Conservation (phyloP, 2,888 invertebrate genomes). For the Pandemis corylana region DNA sequence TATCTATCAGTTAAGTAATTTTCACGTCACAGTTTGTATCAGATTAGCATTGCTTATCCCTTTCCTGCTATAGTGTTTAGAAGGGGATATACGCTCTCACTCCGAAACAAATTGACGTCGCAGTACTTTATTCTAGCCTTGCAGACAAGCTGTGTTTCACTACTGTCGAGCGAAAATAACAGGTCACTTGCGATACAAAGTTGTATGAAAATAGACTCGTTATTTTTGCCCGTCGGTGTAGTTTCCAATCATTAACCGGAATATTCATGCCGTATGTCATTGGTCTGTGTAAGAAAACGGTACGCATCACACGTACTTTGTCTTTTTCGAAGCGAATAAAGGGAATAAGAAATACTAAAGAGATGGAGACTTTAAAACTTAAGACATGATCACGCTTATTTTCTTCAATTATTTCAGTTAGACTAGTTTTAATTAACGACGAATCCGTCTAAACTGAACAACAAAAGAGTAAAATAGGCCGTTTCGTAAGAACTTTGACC, state of each 20-base stretch:
- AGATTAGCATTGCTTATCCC: neutral
- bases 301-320: neutral
- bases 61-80: neutral
- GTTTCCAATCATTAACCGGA: neutral
- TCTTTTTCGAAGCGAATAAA: neutral
- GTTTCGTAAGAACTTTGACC: constrained; percentile 23
- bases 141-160: too few species aligned
- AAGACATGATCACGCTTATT: neutral
- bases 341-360: neutral
- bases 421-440: neutral
- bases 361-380: neutral
- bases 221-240: too few species aligned
- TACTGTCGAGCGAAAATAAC: too few species aligned
- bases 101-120: neutral
- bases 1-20: too few species aligned
- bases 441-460: neutral
- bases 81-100: neutral
- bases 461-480: neutral
- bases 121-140: neutral
- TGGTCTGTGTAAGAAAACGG: neutral
- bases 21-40: neutral
- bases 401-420: neutral
- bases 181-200: too few species aligned
- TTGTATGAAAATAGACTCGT: too few species aligned
- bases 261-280: neutral